These are phyloP conservation scores for Gymnocheta viridis DNA, from an alignment of 2,888 invertebrate species.

Conservation along the genomic window DNA sequence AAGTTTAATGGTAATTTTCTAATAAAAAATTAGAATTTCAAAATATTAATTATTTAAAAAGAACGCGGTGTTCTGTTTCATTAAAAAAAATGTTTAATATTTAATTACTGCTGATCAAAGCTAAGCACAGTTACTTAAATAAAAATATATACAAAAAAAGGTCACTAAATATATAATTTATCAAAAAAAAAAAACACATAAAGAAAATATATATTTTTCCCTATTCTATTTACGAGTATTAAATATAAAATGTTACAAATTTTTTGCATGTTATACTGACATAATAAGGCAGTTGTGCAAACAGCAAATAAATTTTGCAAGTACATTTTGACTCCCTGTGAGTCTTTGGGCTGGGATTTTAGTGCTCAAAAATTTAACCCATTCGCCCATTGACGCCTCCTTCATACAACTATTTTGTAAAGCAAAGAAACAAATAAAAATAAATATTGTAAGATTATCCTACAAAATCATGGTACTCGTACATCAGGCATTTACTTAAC, in stretches of 20 bases:
- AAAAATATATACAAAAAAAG: slow-evolving; percentile 10
- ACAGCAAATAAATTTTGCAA: slow-evolving; percentile 20
- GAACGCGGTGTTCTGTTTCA: not conserved
- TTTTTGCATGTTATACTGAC: slow-evolving; percentile 56
- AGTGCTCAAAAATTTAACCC: not conserved
- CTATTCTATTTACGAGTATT: not conserved
- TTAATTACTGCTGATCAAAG: slow-evolving; percentile 19
- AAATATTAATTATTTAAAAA: not conserved
- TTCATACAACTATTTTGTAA: not conserved
- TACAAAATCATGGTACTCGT: not conserved
- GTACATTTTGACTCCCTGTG: slow-evolving; percentile 10
- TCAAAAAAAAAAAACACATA: not conserved
- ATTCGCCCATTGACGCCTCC: not conserved
- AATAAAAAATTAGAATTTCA: not conserved
- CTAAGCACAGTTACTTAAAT: not conserved
- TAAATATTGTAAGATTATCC: slow-evolving; percentile 22
- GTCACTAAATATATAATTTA: not conserved
- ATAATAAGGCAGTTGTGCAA: slow-evolving; percentile 54
- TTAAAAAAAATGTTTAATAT: not conserved
- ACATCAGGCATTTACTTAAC: not conserved
- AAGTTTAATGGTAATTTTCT: slow-evolving; percentile 29
- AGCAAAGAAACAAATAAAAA: slow-evolving; percentile 1
- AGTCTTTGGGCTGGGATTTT: slow-evolving; percentile 9
- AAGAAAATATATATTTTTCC: not conserved
- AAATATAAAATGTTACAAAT: slow-evolving; percentile 24